Base-by-base conservation (phyloP, 64 coral and sea anemone genomes). In the Actinia equina region DNA sequence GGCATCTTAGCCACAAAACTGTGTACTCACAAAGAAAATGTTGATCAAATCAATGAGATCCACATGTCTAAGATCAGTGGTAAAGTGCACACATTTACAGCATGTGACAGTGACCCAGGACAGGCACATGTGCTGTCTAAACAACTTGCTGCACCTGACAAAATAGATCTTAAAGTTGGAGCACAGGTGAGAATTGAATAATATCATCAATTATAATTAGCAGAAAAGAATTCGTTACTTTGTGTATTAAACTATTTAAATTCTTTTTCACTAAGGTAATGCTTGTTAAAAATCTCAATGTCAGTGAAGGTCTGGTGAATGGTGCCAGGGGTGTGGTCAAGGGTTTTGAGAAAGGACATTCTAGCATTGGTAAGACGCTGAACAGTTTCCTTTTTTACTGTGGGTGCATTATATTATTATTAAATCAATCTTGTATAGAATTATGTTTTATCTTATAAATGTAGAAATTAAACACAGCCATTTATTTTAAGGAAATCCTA, bases 11-110 rank as follows among this genome's bases (percentile, higher is more conserved):
- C 96, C 8, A 98, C 95, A 37, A 94, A 94, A 43, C 85, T 98
- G 43, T 98, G 96, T 51, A 98, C 96, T 10, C 96, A 98, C 87
- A 98, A 98, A 71, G 96, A 98, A 26, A 92, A 92, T 82, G 96
- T 98, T 6, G 91, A 98, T 55, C 93, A 98, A 88, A 98, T 98
- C 23, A 98, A 98, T 67, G 85, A 98, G 13, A 71, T 98, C 52
- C 97, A 99, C 58, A 69, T 99, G 45, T 52, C 90, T 80, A 85
- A 87, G 30, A 45, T 99, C 4, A 67, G 83, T 30, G 86, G 86
- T 52, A 89, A 99, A 49, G 76, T 54, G 18, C 89, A 51, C 13
- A 59, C 86, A 7, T 99, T 95, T 27, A 7, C 77, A 77, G 93
- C 97, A 37, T 83, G 42, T 56, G 97, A 99, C 82, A 99, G 90